These are phyloP conservation scores for Monochamus saltuarius DNA, from an alignment of 1,140 invertebrate genomes.

Conservation along the genomic window DNA sequence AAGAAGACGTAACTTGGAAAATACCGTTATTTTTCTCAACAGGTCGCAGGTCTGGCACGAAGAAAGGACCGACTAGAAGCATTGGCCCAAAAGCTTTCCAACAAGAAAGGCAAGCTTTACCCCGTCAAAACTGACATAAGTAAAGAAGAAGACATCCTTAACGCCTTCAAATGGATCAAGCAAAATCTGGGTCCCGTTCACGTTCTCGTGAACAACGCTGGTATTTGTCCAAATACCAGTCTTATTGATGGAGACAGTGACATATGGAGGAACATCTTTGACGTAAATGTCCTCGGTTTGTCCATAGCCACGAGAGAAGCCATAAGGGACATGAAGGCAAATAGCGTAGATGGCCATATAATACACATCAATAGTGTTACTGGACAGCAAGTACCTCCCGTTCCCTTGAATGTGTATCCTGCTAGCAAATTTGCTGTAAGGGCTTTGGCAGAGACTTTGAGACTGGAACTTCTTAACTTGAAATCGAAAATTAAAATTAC, in stretches of 20 bases:
- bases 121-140: slow-evolving; percentile 13
- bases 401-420: slow-evolving; percentile 53
- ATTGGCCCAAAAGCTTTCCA: neutral
- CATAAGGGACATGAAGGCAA: slow-evolving; percentile 60
- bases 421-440: slow-evolving; percentile 59
- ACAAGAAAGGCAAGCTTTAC: slow-evolving; percentile 3
- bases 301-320: slow-evolving; percentile 65
- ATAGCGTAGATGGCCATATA: slow-evolving; percentile 65
- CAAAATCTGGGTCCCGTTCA: slow-evolving; percentile 40
- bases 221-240: no score
- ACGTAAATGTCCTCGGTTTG: slow-evolving; percentile 56
- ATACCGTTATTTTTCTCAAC: no score
- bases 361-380: slow-evolving; percentile 63
- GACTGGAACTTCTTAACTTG: slow-evolving; percentile 54
- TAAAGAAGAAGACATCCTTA: slow-evolving; percentile 2
- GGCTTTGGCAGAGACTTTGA: slow-evolving; percentile 58
- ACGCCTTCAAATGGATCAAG: slow-evolving; percentile 9
- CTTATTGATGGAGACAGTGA: slow-evolving; percentile 37
- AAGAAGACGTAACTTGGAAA: no score
- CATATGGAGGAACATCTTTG: slow-evolving; percentile 7
- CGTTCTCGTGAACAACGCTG: slow-evolving; percentile 59
- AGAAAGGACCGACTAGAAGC: slow-evolving; percentile 14
- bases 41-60: slow-evolving; percentile 20
- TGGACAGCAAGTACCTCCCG: slow-evolving; percentile 38
- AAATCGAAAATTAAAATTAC: slow-evolving; percentile 52